A percentile compares a stretch with the other conserved stretches of the same genome.
Evolutionary conservation across 2,113 vertebrate species (phyloP).

Genomic region (Trachemys scripta): DNA sequence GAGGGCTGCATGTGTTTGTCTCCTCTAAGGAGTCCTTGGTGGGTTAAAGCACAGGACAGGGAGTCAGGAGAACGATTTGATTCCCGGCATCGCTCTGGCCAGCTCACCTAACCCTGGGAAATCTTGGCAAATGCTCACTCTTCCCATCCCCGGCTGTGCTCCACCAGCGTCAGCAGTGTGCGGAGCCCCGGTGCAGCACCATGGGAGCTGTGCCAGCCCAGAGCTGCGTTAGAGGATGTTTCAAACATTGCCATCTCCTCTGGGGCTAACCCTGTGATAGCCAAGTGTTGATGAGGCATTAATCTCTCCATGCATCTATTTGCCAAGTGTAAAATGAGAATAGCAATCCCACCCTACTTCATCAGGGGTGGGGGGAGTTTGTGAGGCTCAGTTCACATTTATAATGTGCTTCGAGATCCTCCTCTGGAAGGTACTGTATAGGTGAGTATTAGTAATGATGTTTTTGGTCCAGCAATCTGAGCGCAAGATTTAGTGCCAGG

Average conservation of each 20-base stretch:
- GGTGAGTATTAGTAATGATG: constrained; percentile 5
- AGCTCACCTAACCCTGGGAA: too few species aligned
- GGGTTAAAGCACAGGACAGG: not conserved
- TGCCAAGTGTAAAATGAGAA: not conserved
- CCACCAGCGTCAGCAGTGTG: fast-evolving
- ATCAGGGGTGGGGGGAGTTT: not conserved
- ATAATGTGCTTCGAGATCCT: not conserved
- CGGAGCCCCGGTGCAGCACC: fast-evolving
- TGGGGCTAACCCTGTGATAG: fast-evolving
- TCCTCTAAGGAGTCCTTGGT: not conserved
- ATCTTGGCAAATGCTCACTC: too few species aligned
- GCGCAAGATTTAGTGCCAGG: not conserved
- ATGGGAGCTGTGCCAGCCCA: too few species aligned
- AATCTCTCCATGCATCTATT: constrained; percentile 34
- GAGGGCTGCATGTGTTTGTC: fast-evolving
- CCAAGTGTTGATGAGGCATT: constrained; percentile 22
- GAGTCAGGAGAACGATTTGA: not conserved
- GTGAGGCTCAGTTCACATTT: not conserved
- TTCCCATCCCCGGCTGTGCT: not conserved
- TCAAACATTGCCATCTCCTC: not conserved
- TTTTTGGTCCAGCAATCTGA: not conserved
- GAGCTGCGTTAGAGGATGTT: not conserved
- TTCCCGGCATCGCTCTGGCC: not conserved
- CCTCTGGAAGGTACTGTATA: not conserved
- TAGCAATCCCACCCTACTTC: not conserved